Conservation (phyloP, 64 coral and sea anemone genomes). For the Pocillopora damicornis region DNA sequence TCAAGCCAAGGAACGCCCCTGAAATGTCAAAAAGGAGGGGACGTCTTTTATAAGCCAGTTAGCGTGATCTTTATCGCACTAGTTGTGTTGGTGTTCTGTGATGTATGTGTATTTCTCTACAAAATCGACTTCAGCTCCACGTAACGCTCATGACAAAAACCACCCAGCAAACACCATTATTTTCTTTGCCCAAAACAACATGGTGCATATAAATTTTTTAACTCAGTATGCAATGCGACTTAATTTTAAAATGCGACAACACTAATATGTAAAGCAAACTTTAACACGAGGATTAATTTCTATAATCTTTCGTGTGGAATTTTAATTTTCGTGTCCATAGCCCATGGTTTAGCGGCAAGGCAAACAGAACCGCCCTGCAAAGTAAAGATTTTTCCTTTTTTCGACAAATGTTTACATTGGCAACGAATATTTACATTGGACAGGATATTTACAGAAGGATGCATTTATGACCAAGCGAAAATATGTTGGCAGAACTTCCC, state of each 20-base stretch:
- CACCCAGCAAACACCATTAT: no score
- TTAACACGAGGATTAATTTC: neutral
- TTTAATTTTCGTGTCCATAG: neutral
- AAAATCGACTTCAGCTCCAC: no score
- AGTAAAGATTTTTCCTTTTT: neutral
- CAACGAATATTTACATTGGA: neutral
- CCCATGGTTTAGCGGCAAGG: neutral
- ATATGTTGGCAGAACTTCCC: neutral
- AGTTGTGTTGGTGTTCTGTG: no score
- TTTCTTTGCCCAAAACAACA: no score
- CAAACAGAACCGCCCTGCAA: neutral
- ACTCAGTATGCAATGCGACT: neutral
- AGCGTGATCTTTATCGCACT: no score
- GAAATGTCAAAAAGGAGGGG: no score
- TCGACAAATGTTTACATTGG: neutral
- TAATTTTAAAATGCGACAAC: neutral
- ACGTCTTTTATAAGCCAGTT: no score
- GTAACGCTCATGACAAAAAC: no score
- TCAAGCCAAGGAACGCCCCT: no score
- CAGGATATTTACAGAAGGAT: neutral
- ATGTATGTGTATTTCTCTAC: no score
- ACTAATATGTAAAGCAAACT: neutral
- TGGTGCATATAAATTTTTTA: no score
- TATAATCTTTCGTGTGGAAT: neutral
- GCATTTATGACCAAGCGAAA: neutral